phyloP scores from a whole-genome alignment of 2,888 invertebrate genomes.

The Sarcophaga carnaria region DNA sequence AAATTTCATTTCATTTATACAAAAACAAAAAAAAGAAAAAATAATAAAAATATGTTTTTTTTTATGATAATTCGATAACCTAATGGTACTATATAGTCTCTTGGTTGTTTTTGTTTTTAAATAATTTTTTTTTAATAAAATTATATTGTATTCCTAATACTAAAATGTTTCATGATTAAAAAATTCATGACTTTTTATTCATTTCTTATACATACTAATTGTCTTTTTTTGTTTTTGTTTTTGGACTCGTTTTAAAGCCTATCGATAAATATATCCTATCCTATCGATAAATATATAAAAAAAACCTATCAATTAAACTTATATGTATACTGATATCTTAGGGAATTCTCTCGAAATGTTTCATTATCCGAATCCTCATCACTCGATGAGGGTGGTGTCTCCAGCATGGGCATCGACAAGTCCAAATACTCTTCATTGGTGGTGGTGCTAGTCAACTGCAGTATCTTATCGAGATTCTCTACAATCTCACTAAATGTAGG shows the following conservation, averaged over 20 bases:
- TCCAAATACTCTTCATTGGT: conserved; percentile 94
- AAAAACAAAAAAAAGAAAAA: no score
- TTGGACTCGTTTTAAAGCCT: not conserved
- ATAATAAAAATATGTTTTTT: not conserved
- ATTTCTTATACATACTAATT: not conserved
- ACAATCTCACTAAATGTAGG: conserved; percentile 95
- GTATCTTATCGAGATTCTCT: conserved; percentile 92
- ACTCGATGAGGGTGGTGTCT: conserved; percentile 93
- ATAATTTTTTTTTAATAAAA: conserved; percentile 15
- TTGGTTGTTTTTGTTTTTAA: conserved; percentile 25
- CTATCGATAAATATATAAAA: no score
- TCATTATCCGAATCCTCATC: conserved; percentile 82
- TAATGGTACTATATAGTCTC: conserved; percentile 38
- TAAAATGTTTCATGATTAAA: not conserved
- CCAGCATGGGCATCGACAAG: conserved; percentile 91
- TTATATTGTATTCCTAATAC: no score
- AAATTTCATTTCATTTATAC: no score
- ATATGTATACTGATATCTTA: conserved; percentile 78
- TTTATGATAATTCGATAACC: conserved; percentile 21
- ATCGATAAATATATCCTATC: no score
- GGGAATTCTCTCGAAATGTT: conserved; percentile 75
- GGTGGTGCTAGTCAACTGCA: conserved; percentile 84
- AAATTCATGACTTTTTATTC: not conserved
- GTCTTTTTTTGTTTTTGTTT: not conserved
- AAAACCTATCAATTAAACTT: conserved; percentile 75